Conservation (phyloP, 2,888 invertebrate genomes). For the Cantharis rufa region DNA sequence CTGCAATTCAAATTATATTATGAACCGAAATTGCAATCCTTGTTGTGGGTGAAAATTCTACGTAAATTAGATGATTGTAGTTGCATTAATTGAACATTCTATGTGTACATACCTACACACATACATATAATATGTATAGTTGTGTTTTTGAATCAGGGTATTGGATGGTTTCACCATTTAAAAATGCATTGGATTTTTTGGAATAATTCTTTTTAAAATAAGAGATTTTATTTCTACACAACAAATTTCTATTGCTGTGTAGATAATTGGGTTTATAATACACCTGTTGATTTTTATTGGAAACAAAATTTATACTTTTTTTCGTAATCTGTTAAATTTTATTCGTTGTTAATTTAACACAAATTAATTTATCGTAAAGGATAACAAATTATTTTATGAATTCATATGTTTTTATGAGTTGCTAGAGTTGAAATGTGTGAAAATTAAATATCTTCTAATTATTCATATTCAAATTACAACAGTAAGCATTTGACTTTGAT, state of each 20-base stretch:
- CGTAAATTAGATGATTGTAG: not conserved
- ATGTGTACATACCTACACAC: not conserved
- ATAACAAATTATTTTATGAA: not conserved
- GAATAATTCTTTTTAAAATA: not conserved
- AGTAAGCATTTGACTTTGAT: not conserved
- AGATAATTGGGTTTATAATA: slow-evolving; percentile 7
- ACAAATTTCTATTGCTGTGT: not conserved
- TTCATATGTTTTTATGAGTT: not conserved
- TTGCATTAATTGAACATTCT: not conserved
- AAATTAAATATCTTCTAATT: not conserved
- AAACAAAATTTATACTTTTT: not conserved
- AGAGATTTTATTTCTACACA: not conserved
- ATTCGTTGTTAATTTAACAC: not conserved
- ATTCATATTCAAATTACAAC: not conserved
- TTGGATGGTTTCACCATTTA: not conserved
- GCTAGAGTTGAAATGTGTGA: not conserved
- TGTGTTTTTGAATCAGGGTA: not conserved
- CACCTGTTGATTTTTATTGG: slow-evolving; percentile 30
- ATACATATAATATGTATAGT: not conserved
- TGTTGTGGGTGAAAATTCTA: not conserved
- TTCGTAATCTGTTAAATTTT: not conserved
- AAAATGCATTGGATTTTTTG: not conserved
- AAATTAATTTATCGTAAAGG: not conserved
- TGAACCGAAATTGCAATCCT: not conserved
- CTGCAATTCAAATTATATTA: not conserved